These are phyloP conservation scores for Epinephelus awoara DNA, from an alignment of 2,797 vertebrate species.

Conservation along the genomic window DNA sequence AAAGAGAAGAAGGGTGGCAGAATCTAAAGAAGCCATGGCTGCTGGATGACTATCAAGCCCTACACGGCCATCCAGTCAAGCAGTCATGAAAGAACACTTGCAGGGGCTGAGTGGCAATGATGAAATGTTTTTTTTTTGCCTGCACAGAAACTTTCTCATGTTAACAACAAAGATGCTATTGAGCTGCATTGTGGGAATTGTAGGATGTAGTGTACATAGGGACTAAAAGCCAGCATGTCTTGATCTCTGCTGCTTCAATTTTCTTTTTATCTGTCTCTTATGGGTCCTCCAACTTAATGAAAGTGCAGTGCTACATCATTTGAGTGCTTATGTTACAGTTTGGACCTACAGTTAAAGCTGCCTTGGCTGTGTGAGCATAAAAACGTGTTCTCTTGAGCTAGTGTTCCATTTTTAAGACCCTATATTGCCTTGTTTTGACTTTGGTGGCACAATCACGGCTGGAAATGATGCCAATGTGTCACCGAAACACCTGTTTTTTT, in stretches of 20 bases:
- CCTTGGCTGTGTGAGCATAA: not conserved
- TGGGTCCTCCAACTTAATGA: not conserved
- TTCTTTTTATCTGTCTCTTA: not conserved
- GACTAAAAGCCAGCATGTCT: not conserved
- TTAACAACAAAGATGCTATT: not conserved
- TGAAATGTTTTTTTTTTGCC: constrained; percentile 37
- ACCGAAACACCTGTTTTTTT: too few relatives aligned
- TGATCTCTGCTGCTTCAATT: too few relatives aligned
- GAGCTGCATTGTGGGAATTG: constrained; percentile 2
- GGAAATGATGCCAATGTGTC: too few relatives aligned
- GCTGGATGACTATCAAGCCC: constrained; percentile 39
- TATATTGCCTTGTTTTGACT: too few relatives aligned
- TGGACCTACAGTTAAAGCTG: not conserved
- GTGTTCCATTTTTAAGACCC: too few relatives aligned
- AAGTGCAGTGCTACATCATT: not conserved
- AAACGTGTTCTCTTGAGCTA: too few relatives aligned
- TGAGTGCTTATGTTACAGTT: not conserved
- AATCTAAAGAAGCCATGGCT: constrained; percentile 50
- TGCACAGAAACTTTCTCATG: constrained; percentile 20
- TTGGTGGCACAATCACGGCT: too few relatives aligned
- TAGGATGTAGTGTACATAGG: not conserved
- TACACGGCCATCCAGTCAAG: constrained; percentile 25
- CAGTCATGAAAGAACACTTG: constrained; percentile 54
- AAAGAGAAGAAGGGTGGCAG: constrained; percentile 52
- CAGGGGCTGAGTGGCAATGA: constrained; percentile 23